A percentile compares a stretch with the other conserved stretches of the same genome.
These are phyloP conservation scores for Nesogale talazaci DNA, from an alignment of 2,113 vertebrate species.

Conservation along the genomic window DNA sequence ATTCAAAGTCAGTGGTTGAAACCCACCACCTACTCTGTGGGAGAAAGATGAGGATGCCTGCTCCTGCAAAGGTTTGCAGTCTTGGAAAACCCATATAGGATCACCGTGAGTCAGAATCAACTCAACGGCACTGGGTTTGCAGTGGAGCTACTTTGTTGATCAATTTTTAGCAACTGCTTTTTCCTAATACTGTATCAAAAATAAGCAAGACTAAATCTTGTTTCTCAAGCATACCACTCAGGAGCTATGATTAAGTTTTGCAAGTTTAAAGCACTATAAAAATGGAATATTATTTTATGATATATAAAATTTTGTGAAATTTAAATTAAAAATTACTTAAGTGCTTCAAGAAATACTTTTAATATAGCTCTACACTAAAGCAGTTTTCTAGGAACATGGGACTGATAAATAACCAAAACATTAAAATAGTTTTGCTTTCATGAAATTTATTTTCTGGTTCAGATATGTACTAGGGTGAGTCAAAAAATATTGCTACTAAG, in stretches of 20 bases:
- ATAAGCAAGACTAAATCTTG: neutral
- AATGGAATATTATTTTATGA: constrained; percentile 13
- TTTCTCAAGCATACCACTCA: neutral
- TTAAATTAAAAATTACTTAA: neutral
- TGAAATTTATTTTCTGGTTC: neutral
- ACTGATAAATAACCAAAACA: neutral
- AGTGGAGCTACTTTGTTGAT: no score
- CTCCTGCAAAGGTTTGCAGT: no score
- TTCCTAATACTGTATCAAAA: neutral
- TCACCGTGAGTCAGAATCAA: no score
- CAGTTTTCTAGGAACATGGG: neutral
- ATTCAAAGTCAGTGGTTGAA: no score
- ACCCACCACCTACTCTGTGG: no score
- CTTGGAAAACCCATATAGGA: no score
- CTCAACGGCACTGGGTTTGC: no score
- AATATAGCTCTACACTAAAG: neutral
- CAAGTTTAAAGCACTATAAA: neutral
- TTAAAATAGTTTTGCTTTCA: neutral
- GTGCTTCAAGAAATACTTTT: neutral
- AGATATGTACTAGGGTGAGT: neutral
- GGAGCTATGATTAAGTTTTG: constrained; percentile 31
- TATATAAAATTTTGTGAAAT: constrained; percentile 24
- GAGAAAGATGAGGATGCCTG: no score
- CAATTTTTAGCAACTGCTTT: neutral
- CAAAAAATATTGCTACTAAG: no score